Base-by-base conservation (phyloP, 1,140 invertebrate genomes). In the Hestina assimilis region DNA sequence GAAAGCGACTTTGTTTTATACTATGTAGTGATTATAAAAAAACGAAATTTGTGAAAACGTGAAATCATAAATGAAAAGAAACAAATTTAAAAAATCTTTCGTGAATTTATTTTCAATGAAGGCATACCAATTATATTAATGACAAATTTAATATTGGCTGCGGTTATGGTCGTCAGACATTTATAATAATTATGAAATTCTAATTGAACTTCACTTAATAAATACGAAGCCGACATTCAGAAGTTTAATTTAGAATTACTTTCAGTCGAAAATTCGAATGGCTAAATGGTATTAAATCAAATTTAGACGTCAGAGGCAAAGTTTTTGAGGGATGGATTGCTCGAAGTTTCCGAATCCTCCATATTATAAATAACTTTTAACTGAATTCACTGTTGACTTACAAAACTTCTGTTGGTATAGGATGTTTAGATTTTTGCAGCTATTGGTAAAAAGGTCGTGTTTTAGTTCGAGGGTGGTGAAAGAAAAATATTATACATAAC, bases 201-300 rank as follows among this genome's bases (percentile, higher is more conserved):
- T n/a, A n/a, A n/a, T n/a, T n/a, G n/a, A n/a, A n/a, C n/a, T n/a
- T n/a, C 24, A 28, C n/a, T 8, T 1, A 9, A 1, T 8, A 28
- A 0, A 7, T 28, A 28, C 3, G 3, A 28, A n/a, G 24, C 24
- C 8, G n/a, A 28, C 8, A 28, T 28, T 9, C 26, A 12, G 19
- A 46, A 48, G 40, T 42, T 42, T 17, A 3, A 12, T 12, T 48
- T 19, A 48, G 28, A 29, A 48, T 38, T 29, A 48, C 19, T 48
- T 48, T 38, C 11, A 23, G 19, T 12, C 15, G 29, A 48, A 35
- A 31, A 35, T 38, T 23, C 31, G 46, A 48, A 19, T 38, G 46
- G 29, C 31, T 38, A 23, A 48, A 48, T 48, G 28, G 28, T 19
- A 35, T 48, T 21, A 23, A 48, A 48, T 48, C 46, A 48, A 48